Base-by-base conservation (phyloP, 1,140 invertebrate genomes). In the Semibalanus balanoides region DNA sequence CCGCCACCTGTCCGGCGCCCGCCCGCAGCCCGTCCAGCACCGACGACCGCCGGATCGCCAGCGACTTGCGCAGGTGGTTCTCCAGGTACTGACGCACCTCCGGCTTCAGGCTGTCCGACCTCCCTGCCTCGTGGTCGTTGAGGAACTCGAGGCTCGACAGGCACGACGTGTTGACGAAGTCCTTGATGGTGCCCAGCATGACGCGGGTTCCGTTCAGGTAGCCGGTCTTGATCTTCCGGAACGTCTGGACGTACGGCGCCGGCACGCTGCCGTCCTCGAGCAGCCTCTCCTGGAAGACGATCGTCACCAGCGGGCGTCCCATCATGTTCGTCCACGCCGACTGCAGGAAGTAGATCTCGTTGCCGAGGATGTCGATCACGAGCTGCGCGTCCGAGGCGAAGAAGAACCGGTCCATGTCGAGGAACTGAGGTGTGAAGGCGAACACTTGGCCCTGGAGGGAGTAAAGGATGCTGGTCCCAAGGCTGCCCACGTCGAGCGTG, bases 391-490 rank as follows among this genome's bases (percentile, higher is more conserved):
- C 95, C 82, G 93, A 95, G 84, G 95, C 95, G 83, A 97, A 93
- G 90, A 97, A 97, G 89, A 96, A 97, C 82, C 93, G 89, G 82
- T 91, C 92, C 87, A 94, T 91, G 88, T 97, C 95, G 86, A 93
- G 94, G 87, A 96, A 93, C 96, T 99, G 88, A 70, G 97, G 97
- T 19, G 96, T 98, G 83, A 99, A 99, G 1, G 96, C 96, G 85
- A 98, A 96, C 80, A 98, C 96, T 82, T 92, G 89, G 84, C 98
- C 94, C 80, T 97, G 93, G 29, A 99, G 86, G 22, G 94, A 93
- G 84, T 99, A 99, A 51, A 99, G 85, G 87, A 98, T 98, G 84
- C 96, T 98, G n/a, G 97, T 99, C 82, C 95, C 95, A 11, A 99
- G 85, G 78, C 99, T 94, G 79, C 97, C 97, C 70, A 99, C 95